Conservation (phyloP, 2,113 vertebrate genomes). For the Emydura subglobosa region DNA sequence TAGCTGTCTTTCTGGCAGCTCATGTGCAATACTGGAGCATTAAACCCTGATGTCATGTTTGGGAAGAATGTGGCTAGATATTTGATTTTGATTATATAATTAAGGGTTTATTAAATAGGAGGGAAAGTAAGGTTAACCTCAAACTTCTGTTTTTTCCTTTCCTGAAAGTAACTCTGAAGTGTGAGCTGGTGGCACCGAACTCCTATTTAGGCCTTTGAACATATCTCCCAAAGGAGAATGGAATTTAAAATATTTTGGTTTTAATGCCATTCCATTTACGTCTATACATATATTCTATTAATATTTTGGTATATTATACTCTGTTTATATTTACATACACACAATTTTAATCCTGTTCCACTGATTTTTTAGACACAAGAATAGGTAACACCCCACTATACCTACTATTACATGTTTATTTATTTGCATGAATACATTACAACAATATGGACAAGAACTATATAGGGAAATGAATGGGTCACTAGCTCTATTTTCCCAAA, state of each 20-base stretch:
- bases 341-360: background rate
- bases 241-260: background rate
- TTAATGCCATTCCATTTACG: background rate
- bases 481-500: too few species aligned
- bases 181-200: background rate
- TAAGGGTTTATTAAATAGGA: background rate
- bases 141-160: background rate
- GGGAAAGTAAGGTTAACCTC: background rate
- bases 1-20: background rate
- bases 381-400: background rate
- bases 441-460: background rate
- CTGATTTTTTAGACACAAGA: background rate
- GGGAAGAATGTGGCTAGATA: background rate
- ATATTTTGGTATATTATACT: background rate
- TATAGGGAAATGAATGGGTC: background rate
- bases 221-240: background rate
- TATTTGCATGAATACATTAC: background rate
- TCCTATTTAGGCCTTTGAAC: background rate
- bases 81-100: background rate
- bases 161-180: background rate
- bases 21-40: background rate
- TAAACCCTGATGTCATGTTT: background rate
- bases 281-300: background rate
- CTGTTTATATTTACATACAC: background rate
- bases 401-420: background rate